A percentile compares a stretch with the other conserved stretches of the same genome.
These are phyloP conservation scores for Myrmophylax atrothorax DNA, from an alignment of 2,113 vertebrate species.

Conservation along the genomic window DNA sequence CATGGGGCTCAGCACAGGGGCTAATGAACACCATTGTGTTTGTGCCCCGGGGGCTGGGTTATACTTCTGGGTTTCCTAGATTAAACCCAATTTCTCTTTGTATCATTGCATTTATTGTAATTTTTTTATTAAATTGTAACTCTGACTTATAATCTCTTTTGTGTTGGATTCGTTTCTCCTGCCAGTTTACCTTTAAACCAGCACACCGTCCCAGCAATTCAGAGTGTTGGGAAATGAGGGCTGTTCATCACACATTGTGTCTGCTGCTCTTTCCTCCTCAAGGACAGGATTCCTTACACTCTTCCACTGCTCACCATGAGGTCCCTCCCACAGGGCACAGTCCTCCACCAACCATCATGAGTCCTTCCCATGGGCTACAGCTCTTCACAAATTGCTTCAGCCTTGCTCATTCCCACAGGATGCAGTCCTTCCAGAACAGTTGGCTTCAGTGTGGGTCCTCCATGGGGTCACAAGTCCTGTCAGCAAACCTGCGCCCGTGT, in stretches of 20 bases:
- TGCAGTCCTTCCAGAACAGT: neutral
- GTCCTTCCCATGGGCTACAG: neutral
- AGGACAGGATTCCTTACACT: neutral
- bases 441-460: neutral
- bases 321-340: neutral
- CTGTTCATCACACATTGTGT: neutral
- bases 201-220: neutral
- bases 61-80: too few species aligned
- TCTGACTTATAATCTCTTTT: too few species aligned
- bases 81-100: too few species aligned
- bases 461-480: rapidly evolving
- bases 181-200: too few species aligned
- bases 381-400: too few species aligned
- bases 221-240: neutral
- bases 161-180: too few species aligned
- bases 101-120: too few species aligned
- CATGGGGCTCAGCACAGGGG: too few species aligned
- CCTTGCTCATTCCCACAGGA: neutral
- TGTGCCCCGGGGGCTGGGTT: too few species aligned
- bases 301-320: neutral
- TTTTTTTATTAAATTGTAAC: too few species aligned
- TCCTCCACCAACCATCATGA: neutral
- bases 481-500: rapidly evolving
- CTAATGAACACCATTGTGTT: too few species aligned
- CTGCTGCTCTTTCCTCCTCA: neutral